These are phyloP conservation scores for Philypnodon macrostomus DNA, from an alignment of 2,797 vertebrate species.

Conservation along the genomic window DNA sequence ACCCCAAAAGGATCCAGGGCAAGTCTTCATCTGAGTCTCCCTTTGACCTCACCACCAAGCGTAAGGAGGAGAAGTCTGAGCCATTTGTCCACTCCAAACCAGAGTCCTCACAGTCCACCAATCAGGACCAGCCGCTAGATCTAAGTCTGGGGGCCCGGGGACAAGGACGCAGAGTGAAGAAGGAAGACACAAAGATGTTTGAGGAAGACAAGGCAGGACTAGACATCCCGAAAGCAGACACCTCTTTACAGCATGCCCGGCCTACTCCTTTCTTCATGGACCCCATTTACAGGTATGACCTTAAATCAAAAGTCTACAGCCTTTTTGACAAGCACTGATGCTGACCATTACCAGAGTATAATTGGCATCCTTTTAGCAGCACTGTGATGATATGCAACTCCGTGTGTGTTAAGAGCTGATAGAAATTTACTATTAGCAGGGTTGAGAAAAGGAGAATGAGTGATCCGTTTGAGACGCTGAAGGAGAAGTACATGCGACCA, in stretches of 20 bases:
- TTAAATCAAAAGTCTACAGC: neutral
- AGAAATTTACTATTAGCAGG: constrained; percentile 93
- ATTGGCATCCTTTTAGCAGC: too few relatives aligned
- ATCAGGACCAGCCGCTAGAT: constrained; percentile 95
- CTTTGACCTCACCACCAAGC: constrained; percentile 96
- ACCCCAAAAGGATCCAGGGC: constrained; percentile 87
- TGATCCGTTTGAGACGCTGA: constrained; percentile 97
- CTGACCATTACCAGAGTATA: too few relatives aligned
- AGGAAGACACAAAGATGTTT: constrained; percentile 83
- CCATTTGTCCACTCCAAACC: constrained; percentile 79
- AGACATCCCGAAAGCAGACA: constrained; percentile 84
- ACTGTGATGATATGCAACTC: too few relatives aligned
- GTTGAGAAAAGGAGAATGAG: constrained; percentile 99
- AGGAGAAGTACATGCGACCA: constrained; percentile 98
- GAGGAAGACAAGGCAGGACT: constrained; percentile 84
- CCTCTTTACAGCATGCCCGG: constrained; percentile 93
- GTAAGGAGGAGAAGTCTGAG: constrained; percentile 88
- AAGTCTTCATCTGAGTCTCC: constrained; percentile 90
- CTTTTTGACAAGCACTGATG: neutral
- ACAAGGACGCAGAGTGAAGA: constrained; percentile 78
- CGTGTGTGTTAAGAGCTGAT: constrained; percentile 70
- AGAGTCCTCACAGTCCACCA: constrained; percentile 69
- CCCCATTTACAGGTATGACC: constrained; percentile 97
- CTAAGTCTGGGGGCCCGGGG: constrained; percentile 90
- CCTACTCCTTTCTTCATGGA: constrained; percentile 99